Conservation (phyloP, 2,113 vertebrate species). For the Eudyptes chrysolophus region DNA sequence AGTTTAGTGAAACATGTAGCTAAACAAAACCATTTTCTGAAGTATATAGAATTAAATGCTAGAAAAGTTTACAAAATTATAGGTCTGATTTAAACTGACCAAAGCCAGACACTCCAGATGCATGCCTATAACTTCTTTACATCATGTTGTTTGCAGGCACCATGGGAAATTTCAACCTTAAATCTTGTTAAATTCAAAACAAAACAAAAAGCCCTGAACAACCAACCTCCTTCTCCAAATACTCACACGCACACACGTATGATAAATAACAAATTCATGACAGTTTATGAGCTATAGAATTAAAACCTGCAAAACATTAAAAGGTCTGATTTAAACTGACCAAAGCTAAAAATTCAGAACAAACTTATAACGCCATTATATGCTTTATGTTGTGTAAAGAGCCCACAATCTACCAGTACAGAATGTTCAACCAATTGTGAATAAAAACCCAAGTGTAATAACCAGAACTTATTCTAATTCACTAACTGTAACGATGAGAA, state of each 20-base stretch:
- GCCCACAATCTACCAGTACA: neutral
- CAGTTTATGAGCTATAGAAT: neutral
- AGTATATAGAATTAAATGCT: neutral
- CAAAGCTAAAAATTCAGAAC: neutral
- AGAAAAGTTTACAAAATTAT: neutral
- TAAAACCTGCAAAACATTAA: neutral
- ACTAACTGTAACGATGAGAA: neutral
- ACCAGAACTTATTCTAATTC: neutral
- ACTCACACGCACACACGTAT: neutral
- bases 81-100: neutral
- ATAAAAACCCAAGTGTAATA: neutral
- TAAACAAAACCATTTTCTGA: neutral
- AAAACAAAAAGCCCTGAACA: neutral
- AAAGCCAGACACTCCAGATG: neutral
- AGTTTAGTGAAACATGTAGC: neutral
- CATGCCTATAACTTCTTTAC: neutral
- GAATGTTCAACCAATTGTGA: neutral
- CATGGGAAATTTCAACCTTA: neutral
- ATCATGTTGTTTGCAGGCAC: neutral
- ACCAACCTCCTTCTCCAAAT: neutral
- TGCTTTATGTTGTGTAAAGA: neutral
- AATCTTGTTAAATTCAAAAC: neutral
- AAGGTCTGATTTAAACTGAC: neutral
- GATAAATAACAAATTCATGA: neutral
- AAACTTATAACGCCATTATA: neutral